Base-by-base conservation (phyloP, 1,140 invertebrate genomes). In the Caenorhabditis remanei region DNA sequence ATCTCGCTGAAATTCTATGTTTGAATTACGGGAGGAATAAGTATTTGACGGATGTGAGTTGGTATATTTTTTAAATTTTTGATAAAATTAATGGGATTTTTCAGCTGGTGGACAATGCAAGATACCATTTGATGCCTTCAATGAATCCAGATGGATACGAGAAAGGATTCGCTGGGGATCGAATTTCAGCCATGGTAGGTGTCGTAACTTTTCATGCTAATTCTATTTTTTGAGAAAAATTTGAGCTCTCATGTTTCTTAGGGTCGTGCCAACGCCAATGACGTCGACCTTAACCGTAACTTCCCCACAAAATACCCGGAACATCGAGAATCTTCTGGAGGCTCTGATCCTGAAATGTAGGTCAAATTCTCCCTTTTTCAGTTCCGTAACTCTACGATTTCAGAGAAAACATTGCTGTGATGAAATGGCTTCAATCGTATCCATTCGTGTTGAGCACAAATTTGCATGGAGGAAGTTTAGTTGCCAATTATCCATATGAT, bases 71-170 rank as follows among this genome's bases (percentile, higher is more conserved):
- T 9, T 48, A 16, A 32, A 16, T 9, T 21, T 48, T 5, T 48
- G 4, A 24, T 9, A n/a, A 16, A 5, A 11, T 82, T 32, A 24
- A 82, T 32, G 16, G 4, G 6, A n/a, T 14, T 82, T 61, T 84
- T 84, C 93, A 93, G 0, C 93, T 99, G 84, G 91, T 99, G 4
- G 94, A 97, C 91, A 95, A 93, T 9, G 96, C 96, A 7, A 86
- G 91, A 84, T 95, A 99, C 43, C 97, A 99, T 93, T 94, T 99
- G 5, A 94, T 99, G 94, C 97, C 97, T 7, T 96, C 96, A 85
- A 97, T 99, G 96, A 99, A 99, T 94, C 98, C 98, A 0, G 98
- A 99, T 94, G 98, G 98, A 11, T 99, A 97, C 93, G 97, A 97
- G 93, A 93, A 93, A 46, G 94, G 96, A 0, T 93, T 87, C 21